phyloP scores from a whole-genome alignment of 2,888 invertebrate genomes.

The Chelonus formosanus region DNA sequence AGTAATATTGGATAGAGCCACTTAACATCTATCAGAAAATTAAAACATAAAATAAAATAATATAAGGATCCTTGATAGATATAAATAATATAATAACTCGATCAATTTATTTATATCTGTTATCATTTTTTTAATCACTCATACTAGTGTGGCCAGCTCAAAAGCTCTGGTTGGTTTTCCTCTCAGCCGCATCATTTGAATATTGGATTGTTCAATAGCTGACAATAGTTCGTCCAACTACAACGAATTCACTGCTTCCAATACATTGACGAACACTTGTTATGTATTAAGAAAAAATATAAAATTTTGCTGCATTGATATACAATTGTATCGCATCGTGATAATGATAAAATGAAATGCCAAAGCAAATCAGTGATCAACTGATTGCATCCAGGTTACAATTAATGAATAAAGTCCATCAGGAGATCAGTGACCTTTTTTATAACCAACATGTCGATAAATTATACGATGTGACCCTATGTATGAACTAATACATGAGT shows the following conservation, averaged over 20 bases:
- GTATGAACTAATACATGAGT: no score
- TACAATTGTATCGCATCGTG: background rate
- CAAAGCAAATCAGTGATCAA: slow-evolving; percentile 8
- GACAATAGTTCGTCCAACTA: slow-evolving; percentile 28
- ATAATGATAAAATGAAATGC: slow-evolving; percentile 1
- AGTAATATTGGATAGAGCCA: no score
- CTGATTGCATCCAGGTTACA: slow-evolving; percentile 10
- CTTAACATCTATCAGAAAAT: no score
- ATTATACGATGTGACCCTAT: background rate
- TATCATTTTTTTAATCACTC: background rate
- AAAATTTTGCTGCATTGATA: background rate
- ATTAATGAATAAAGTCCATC: slow-evolving; percentile 2
- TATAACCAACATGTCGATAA: background rate
- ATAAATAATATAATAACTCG: background rate
- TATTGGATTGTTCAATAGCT: slow-evolving; percentile 32
- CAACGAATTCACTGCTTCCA: slow-evolving; percentile 2
- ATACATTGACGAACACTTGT: slow-evolving; percentile 27
- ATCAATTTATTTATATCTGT: slow-evolving; percentile 7
- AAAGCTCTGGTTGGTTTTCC: slow-evolving; percentile 20
- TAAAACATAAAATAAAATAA: no score
- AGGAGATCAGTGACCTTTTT: background rate
- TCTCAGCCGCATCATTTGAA: slow-evolving; percentile 30
- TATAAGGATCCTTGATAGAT: background rate
- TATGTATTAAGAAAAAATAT: slow-evolving; percentile 8
- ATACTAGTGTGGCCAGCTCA: slow-evolving; percentile 7